Evolutionary conservation across 2,113 vertebrate genomes (phyloP), one percentile per base, ranked within the genome.

Genomic region (Ceuthmochares aereus): DNA sequence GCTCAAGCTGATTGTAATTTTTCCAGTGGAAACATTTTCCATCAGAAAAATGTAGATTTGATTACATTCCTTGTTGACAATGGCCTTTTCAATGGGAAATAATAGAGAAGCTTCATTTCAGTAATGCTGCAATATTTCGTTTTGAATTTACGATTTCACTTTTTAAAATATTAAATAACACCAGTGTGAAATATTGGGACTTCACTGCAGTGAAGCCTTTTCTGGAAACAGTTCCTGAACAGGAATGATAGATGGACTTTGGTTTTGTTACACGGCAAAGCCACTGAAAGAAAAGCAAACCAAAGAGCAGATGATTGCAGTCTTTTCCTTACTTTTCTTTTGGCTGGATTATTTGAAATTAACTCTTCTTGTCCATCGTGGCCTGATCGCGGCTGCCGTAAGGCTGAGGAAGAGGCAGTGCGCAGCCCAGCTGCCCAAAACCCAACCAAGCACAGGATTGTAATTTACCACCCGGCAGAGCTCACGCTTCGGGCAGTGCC

Each of bases 41-140:
- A 36, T 29, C 51, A 54, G 87, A 67, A 69, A 89, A 94, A 69
- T 40, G 54, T 67, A 66, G 87, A 83, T 89, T 79, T 91, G 87
- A 83, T 94, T 94, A 54, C 89, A 40, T 73, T 91, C 84, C 84
- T 76, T 89, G 60, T 84, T 89, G 58, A 79, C 89, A 90, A 37
- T 5, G 23, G 70, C 34, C n/a, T 52, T 84, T 95, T 62, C 77
- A 54, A 66, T 43, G 40, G 83, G 76, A 85, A 96, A 85, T 66
- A 85, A 82, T 37, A 34, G 59, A 72, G 84, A 21, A 83, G n/a
- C 27, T 78, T 95, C 3, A 5, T 62, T 95, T 89, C 32, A 63
- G 74, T 59, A 79, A 87, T n/a, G 62, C 76, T 86, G 76, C 29
- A 55, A 17, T 87, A 51, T 87, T 94, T 93, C 4, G 1, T 18